Base-by-base conservation (phyloP, 37 sponge, comb jelly and placozoan species). In the Eunapius fragilis region DNA sequence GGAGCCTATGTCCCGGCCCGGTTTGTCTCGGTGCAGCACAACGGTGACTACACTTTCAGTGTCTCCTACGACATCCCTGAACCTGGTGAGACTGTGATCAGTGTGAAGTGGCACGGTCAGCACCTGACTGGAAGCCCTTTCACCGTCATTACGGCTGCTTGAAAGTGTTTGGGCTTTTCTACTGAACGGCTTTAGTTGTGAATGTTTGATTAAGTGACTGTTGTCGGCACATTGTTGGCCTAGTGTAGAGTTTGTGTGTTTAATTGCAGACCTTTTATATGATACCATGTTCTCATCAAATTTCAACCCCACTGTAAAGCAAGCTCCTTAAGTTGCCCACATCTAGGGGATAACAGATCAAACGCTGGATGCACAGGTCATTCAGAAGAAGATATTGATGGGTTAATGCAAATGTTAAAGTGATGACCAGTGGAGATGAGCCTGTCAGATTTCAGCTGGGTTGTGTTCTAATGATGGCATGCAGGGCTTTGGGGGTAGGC, bases 81-180 rank as follows among this genome's bases (percentile, higher is more conserved):
- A 84, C 80, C 85, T 25, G 98, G 89, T 5, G 89, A 88, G 77
- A 83, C 91, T 5, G 86, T 77, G 14, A 94, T 96, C 50, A 85
- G 70, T 41, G 95, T 96, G 37, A 89, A 91, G 68, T 96, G 97
- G 97, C 94, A 94, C 79, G 95, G 90, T 2, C 81, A 94, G 41
- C 97, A 96, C 73, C 71, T 96, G 4, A 83, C 86, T 31, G 97
- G 97, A 24, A 93, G 94, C 74, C 97, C 97, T 6, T 96, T 94
- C 77, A 88, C 86, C 45, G 92, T 87, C 25, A 76, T 82, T 14
- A 45, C 67, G 13, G 49, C 45, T 41, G 35, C 28, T 24, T 37
- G 10, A 76, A 31, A 10, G 26, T 1, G 26, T 76, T 76, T 35
- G 11, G 31, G 12, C 30, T 35, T 0, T 19, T 76, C 77, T 34